Conservation (phyloP, 1,140 invertebrate species). For the Sipha flava region DNA sequence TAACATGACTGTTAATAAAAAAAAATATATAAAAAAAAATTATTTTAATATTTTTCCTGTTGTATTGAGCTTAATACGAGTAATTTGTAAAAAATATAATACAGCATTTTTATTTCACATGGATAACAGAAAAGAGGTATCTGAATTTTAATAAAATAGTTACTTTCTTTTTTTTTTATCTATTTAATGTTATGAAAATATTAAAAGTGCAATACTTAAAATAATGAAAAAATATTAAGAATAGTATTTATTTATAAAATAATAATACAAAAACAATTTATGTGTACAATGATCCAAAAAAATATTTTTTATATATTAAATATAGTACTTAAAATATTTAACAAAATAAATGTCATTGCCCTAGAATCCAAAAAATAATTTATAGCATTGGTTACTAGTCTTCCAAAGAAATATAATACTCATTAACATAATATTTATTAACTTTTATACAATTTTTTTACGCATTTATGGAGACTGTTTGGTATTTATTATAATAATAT, state of each 20-base stretch:
- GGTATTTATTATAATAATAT: not conserved
- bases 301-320: not conserved
- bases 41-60: too few species aligned
- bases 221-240: not conserved
- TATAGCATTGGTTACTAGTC: slow-evolving; percentile 12
- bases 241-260: not conserved
- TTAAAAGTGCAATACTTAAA: too few species aligned
- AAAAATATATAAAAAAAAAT: too few species aligned
- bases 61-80: too few species aligned
- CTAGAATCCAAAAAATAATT: not conserved
- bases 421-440: not conserved
- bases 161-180: too few species aligned
- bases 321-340: not conserved
- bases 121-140: too few species aligned
- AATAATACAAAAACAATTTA: too few species aligned
- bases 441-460: slow-evolving; percentile 19
- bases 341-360: not conserved
- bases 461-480: slow-evolving; percentile 17
- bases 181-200: too few species aligned
- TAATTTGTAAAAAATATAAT: too few species aligned
- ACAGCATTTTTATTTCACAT: too few species aligned
- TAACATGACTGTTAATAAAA: not conserved
- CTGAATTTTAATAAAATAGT: too few species aligned
- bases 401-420: slow-evolving; percentile 21
- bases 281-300: too few species aligned